Evolutionary conservation across 2,113 vertebrate species (phyloP).

Genomic region (Myocastor coypus): DNA sequence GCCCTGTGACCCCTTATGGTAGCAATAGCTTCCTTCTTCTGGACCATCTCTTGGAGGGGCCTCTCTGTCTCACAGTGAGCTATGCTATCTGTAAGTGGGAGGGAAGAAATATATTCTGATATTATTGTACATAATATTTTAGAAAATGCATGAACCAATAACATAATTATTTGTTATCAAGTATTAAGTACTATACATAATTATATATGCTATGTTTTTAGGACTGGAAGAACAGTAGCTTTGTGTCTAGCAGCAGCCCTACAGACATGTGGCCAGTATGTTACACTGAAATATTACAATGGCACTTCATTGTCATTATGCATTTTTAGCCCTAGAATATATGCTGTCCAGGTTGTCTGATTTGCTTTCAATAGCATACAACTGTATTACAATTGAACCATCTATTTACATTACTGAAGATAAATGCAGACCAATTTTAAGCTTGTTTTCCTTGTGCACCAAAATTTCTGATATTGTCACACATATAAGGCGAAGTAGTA

Average conservation of each 20-base stretch:
- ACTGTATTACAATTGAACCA: too few relatives aligned
- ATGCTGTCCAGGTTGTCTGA: too few relatives aligned
- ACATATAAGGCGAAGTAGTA: not conserved
- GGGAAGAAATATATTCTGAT: not conserved
- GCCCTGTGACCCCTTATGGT: not conserved
- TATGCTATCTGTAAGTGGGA: not conserved
- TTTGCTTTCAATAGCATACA: not conserved
- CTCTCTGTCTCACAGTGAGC: not conserved
- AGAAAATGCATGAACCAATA: not conserved
- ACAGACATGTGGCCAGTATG: too few relatives aligned
- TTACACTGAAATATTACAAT: too few relatives aligned
- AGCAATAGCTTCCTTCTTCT: not conserved
- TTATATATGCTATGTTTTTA: not conserved
- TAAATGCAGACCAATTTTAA: not conserved
- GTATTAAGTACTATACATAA: not conserved
- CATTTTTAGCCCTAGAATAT: not conserved
- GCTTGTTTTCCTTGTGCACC: not conserved
- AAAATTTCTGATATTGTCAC: not conserved
- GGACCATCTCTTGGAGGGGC: not conserved
- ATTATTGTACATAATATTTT: not conserved
- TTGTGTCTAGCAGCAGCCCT: not conserved
- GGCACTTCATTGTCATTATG: too few relatives aligned
- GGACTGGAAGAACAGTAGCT: not conserved
- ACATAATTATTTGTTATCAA: too few relatives aligned
- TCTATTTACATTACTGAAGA: not conserved